These are phyloP conservation scores for Phrynocephalus forsythii DNA, from an alignment of 2,797 vertebrate species.

Conservation along the genomic window DNA sequence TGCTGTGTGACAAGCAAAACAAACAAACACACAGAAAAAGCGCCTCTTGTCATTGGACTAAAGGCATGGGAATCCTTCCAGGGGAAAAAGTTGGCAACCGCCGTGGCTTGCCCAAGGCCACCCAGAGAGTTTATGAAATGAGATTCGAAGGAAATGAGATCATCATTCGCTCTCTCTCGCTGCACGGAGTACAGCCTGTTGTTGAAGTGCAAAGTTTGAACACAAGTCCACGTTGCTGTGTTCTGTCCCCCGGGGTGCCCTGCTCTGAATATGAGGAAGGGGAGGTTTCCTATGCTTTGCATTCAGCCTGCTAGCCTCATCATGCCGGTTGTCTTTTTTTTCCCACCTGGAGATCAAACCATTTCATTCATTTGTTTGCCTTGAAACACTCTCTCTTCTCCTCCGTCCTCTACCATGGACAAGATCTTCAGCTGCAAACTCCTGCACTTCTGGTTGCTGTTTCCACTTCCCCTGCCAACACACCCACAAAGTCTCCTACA, in stretches of 20 bases:
- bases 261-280: not conserved
- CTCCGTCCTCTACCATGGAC: not conserved
- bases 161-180: not conserved
- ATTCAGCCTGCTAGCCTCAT: not conserved
- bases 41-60: not conserved
- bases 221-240: not conserved
- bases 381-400: not conserved
- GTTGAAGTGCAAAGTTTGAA: constrained; percentile 7
- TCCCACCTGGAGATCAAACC: not conserved
- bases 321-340: not conserved
- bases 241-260: not conserved
- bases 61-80: constrained; percentile 14
- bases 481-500: not conserved
- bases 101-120: constrained; percentile 9
- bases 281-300: not conserved
- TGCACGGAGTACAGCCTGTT: not conserved
- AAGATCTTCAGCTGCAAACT: too few relatives aligned
- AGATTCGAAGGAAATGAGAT: constrained; percentile 23
- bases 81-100: constrained; percentile 17
- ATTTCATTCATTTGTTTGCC: not conserved
- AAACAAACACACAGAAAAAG: not conserved
- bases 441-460: too few relatives aligned
- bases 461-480: not conserved
- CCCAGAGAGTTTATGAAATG: constrained; percentile 21
- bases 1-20: not conserved